Conservation (phyloP, 2,888 invertebrate genomes). For the Petrolisthes manimaculis region DNA sequence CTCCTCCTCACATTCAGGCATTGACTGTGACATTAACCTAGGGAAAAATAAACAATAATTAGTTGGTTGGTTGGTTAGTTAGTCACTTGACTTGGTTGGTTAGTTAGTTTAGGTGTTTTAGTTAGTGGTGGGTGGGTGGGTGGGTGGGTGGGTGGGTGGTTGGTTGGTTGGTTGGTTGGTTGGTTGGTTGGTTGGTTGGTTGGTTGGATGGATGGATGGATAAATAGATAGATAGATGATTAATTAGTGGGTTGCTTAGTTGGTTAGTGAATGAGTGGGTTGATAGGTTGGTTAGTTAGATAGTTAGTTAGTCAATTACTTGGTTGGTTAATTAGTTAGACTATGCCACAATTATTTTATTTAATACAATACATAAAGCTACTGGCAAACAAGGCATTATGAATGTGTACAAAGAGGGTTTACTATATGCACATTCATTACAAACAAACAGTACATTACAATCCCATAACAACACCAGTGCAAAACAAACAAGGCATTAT, state of each 20-base stretch:
- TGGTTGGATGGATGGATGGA: too few species aligned
- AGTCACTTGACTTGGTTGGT: not conserved
- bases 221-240: too few species aligned
- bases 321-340: not conserved
- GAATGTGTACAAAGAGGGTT: not conserved
- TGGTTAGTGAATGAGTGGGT: too few species aligned
- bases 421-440: too few species aligned
- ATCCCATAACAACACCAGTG: too few species aligned
- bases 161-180: not conserved
- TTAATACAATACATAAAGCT: too few species aligned
- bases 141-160: not conserved
- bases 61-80: not conserved
- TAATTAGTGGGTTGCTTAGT: too few species aligned
- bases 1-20: conserved; percentile 72
- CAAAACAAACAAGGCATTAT: not conserved
- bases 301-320: not conserved
- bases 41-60: not conserved
- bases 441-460: too few species aligned
- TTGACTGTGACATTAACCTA: conserved; percentile 55
- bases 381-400: not conserved
- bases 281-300: too few species aligned
- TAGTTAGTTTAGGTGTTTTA: not conserved
- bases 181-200: too few species aligned
- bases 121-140: not conserved
- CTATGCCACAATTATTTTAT: too few species aligned